These are phyloP conservation scores for Limnodromus scolopaceus DNA, from an alignment of 2,797 vertebrate genomes.

Conservation along the genomic window DNA sequence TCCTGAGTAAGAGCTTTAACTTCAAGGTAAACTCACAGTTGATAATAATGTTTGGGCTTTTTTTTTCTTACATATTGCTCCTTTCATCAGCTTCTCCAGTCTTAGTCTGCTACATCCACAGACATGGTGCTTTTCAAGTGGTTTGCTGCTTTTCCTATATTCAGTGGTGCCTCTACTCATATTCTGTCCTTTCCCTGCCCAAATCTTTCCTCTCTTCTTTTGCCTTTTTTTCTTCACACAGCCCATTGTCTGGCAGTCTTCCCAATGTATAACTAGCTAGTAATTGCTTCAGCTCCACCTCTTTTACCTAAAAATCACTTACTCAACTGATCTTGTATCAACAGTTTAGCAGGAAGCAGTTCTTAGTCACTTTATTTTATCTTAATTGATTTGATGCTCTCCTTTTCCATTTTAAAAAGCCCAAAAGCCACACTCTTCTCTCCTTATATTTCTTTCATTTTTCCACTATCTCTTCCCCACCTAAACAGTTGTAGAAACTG, in stretches of 20 bases:
- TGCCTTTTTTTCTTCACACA: neutral
- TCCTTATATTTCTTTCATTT: neutral
- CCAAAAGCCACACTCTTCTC: neutral
- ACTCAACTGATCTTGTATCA: neutral
- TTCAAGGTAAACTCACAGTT: neutral
- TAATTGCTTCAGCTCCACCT: constrained; percentile 12
- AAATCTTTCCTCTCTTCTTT: neutral
- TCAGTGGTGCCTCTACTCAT: neutral
- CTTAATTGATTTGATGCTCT: neutral
- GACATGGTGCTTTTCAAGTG: neutral
- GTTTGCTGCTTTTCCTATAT: neutral
- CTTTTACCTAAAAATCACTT: constrained; percentile 7
- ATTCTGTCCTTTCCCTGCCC: neutral
- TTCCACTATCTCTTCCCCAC: neutral
- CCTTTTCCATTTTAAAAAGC: neutral
- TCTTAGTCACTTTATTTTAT: constrained; percentile 16
- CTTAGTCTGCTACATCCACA: neutral
- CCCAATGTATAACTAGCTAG: neutral
- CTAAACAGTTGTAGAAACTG: neutral
- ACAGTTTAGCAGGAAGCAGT: neutral
- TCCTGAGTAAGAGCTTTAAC: neutral
- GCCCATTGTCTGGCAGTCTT: neutral
- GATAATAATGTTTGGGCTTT: neutral
- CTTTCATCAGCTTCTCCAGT: neutral
- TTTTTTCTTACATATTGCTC: neutral